A percentile compares a stretch with the other conserved stretches of the same genome.
Conservation (phyloP, 2,797 vertebrate genomes). For the Pseudochirops corinnae region DNA sequence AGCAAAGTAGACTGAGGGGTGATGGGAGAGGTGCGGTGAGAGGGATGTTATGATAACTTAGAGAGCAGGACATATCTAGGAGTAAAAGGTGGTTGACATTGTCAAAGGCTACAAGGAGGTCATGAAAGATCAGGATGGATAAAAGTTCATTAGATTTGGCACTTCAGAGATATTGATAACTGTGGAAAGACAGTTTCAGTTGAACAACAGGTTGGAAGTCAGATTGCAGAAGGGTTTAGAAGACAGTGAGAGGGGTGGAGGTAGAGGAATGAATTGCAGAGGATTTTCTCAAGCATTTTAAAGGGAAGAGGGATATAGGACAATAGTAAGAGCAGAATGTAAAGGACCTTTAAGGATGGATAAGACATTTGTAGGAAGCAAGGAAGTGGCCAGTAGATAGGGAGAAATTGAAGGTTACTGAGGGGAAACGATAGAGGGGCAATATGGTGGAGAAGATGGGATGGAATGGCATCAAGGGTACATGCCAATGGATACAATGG, state of each 20-base stretch:
- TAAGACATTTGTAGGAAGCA: neutral
- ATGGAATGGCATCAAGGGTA: neutral
- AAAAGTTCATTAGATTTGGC: neutral
- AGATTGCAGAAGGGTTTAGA: neutral
- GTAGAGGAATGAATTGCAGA: neutral
- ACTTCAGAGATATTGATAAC: neutral
- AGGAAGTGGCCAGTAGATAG: neutral
- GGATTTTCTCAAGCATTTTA: neutral
- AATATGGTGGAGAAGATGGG: neutral
- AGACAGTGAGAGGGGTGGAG: neutral
- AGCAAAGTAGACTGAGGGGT: neutral
- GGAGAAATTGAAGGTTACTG: neutral
- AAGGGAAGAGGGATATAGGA: neutral
- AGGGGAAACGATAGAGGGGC: neutral
- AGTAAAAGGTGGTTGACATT: neutral
- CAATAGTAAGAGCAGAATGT: neutral
- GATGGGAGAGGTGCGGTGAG: neutral
- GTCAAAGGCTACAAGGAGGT: neutral
- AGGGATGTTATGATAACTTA: neutral
- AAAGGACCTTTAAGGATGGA: neutral
- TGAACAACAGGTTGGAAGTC: neutral
- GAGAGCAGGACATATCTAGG: too few relatives aligned
- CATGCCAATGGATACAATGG: neutral
- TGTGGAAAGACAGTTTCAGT: neutral
- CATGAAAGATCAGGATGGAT: neutral